Percentiles rank a stretch among this genome's conserved stretches.
phyloP scores from a whole-genome alignment of 2,113 vertebrate species.

The Terrapene triunguis region DNA sequence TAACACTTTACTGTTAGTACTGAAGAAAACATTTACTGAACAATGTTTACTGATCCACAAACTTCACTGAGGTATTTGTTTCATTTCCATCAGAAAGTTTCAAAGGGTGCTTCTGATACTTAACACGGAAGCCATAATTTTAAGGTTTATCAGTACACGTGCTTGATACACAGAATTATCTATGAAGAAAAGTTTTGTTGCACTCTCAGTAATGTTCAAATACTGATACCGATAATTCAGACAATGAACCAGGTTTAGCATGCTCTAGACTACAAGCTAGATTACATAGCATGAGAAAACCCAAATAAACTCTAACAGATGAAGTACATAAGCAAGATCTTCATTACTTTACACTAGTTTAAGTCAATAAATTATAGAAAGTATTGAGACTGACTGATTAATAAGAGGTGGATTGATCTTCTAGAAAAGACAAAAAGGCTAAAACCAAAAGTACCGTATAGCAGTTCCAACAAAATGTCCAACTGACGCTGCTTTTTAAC shows the following conservation, averaged over 20 bases:
- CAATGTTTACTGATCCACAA: background rate
- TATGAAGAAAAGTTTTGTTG: background rate
- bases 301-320: background rate
- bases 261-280: background rate
- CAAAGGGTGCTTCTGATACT: background rate
- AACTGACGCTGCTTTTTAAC: background rate
- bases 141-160: background rate
- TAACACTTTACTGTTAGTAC: background rate
- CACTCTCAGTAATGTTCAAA: background rate
- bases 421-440: background rate
- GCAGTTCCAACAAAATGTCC: accelerated
- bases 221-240: background rate
- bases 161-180: background rate
- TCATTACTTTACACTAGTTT: background rate
- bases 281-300: background rate
- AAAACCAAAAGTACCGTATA: accelerated
- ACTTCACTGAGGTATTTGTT: slow-evolving; percentile 4
- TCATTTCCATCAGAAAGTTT: background rate
- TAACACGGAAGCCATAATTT: background rate
- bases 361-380: background rate
- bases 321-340: accelerated
- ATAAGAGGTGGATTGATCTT: accelerated
- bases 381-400: background rate
- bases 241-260: background rate
- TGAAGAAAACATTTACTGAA: background rate